Percentiles rank a stretch among this genome's conserved stretches.
Conservation (phyloP, 2,113 vertebrate genomes). For the Girardinichthys multiradiatus region DNA sequence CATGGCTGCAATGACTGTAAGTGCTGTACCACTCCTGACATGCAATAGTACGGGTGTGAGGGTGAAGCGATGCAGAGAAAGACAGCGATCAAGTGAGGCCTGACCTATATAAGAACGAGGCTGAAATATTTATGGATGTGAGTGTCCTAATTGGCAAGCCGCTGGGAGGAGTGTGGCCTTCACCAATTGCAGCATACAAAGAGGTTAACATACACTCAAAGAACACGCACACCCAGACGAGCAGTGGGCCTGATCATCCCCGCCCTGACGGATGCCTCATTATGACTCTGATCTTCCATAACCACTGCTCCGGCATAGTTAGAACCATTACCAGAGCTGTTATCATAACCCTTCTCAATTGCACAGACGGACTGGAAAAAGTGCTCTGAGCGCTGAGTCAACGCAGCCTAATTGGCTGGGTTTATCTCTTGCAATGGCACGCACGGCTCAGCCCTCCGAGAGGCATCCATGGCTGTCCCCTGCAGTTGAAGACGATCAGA, state of each 20-base stretch:
- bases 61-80: constrained; percentile 52
- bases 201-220: constrained; percentile 48
- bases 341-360: constrained; percentile 44
- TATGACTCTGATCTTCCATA: constrained; percentile 27
- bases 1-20: constrained; percentile 21
- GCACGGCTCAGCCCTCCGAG: constrained; percentile 25
- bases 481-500: constrained; percentile 30
- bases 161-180: constrained; percentile 76
- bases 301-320: constrained; percentile 16
- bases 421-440: constrained; percentile 51
- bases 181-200: constrained; percentile 71
- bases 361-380: constrained; percentile 57
- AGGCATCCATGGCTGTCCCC: constrained; percentile 37
- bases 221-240: constrained; percentile 9
- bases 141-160: constrained; percentile 84
- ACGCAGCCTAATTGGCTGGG: constrained; percentile 63
- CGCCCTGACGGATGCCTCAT: constrained; percentile 18
- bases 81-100: constrained; percentile 64
- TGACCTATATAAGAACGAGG: constrained; percentile 84
- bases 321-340: constrained; percentile 55
- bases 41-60: constrained; percentile 31
- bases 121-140: constrained; percentile 86
- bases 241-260: constrained; percentile 7
- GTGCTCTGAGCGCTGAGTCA: constrained; percentile 61
- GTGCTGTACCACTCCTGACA: constrained; percentile 30